Conservation (phyloP, 1,140 invertebrate species). For the Steinernema feltiae region DNA sequence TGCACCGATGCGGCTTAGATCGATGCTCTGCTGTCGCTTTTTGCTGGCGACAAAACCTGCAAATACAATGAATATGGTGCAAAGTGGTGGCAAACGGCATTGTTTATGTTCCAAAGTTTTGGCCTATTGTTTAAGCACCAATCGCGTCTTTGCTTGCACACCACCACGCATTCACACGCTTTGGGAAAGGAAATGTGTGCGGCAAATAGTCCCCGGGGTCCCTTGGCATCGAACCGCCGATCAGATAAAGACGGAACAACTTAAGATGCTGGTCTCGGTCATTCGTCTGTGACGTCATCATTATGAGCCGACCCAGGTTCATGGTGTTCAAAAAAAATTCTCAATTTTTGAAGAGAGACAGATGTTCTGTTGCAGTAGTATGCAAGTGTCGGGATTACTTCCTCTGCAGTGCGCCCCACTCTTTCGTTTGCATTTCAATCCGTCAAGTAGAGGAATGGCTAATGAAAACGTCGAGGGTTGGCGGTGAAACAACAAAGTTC, state of each 20-base stretch:
- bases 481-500: no score
- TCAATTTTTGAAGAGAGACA: no score
- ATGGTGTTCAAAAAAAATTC: background rate
- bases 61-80: no score
- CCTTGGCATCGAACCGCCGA: background rate
- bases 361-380: background rate
- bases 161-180: background rate
- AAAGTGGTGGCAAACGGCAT: background rate
- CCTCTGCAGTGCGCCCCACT: background rate
- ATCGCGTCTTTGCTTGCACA: background rate
- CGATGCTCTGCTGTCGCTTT: background rate
- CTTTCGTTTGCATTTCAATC: background rate
- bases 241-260: slow-evolving; percentile 12
- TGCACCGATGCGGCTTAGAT: background rate
- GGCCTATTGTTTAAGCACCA: background rate
- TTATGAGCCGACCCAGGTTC: background rate
- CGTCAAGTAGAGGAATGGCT: background rate
- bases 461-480: background rate
- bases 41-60: slow-evolving; percentile 7
- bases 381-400: background rate
- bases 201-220: slow-evolving; percentile 2
- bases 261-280: background rate
- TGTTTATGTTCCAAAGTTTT: slow-evolving; percentile 5
- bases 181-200: background rate
- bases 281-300: slow-evolving; percentile 7